Conservation (phyloP, 2,113 vertebrate species). For the Nesoenas mayeri region DNA sequence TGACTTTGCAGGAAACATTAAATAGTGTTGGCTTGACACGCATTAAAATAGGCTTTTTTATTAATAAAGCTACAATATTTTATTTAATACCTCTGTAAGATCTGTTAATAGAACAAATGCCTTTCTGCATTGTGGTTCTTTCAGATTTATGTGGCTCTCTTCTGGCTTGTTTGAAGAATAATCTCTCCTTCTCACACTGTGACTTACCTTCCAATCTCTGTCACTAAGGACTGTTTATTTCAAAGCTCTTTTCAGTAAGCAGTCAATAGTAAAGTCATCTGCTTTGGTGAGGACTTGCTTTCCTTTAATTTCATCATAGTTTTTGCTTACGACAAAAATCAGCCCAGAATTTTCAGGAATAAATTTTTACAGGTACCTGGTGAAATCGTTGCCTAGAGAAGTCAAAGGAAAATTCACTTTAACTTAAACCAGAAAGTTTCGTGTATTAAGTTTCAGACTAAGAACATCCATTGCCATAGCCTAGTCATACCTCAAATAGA, state of each 20-base stretch:
- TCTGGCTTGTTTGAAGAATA: slow-evolving; percentile 6
- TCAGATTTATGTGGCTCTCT: slow-evolving; percentile 27
- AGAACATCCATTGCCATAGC: background rate
- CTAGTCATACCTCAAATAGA: background rate
- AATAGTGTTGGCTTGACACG: background rate
- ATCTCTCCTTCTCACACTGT: background rate
- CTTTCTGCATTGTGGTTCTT: background rate
- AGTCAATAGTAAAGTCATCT: background rate
- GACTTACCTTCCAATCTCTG: background rate
- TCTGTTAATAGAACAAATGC: slow-evolving; percentile 4
- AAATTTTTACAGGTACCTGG: background rate
- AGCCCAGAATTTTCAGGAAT: background rate
- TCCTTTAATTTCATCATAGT: background rate
- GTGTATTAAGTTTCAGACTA: background rate
- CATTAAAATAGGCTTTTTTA: background rate
- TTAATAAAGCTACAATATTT: background rate
- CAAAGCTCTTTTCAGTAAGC: background rate
- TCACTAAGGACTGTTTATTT: slow-evolving; percentile 5
- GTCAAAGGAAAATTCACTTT: background rate
- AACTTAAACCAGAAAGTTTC: background rate
- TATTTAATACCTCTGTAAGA: slow-evolving; percentile 15
- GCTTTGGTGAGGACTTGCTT: background rate
- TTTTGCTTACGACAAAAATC: background rate
- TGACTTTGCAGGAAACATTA: background rate
- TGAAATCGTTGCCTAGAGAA: background rate